phyloP scores from a whole-genome alignment of 2,888 invertebrate genomes.

The Romanomermis culicivorax region DNA sequence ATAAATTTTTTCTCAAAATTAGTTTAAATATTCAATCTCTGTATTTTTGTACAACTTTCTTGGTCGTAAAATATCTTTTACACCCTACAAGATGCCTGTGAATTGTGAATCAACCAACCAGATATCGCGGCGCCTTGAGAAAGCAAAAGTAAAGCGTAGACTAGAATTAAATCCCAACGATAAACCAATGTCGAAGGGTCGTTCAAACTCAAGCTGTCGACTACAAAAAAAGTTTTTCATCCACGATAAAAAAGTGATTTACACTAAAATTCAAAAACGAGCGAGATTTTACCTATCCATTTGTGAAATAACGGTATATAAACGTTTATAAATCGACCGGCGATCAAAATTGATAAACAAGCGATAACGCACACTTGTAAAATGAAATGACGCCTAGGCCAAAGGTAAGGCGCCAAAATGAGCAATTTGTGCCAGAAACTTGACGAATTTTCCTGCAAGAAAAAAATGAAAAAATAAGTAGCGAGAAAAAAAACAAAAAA shows the following conservation, averaged over 20 bases:
- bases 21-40: too few species aligned
- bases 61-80: too few species aligned
- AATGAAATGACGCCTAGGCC: slow-evolving; percentile 58
- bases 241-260: background rate
- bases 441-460: background rate
- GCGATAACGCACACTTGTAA: slow-evolving; percentile 60
- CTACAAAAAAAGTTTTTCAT: slow-evolving; percentile 7
- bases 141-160: slow-evolving; percentile 69
- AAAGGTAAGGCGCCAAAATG: slow-evolving; percentile 55
- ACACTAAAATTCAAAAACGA: background rate
- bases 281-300: slow-evolving; percentile 46
- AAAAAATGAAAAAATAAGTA: background rate
- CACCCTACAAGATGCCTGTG: too few species aligned
- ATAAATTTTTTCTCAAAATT: too few species aligned
- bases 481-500: background rate
- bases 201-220: slow-evolving; percentile 9
- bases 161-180: slow-evolving; percentile 68
- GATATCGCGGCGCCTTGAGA: slow-evolving; percentile 64
- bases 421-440: slow-evolving; percentile 13
- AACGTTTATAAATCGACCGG: slow-evolving; percentile 65
- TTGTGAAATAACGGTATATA: slow-evolving; percentile 81
- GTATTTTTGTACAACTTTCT: too few species aligned
- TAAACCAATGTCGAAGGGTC: slow-evolving; percentile 37
- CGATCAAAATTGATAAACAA: slow-evolving; percentile 52
- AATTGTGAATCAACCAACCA: too few species aligned